Conservation (phyloP, 2,888 invertebrate species). For the Barypeithes pellucidus region DNA sequence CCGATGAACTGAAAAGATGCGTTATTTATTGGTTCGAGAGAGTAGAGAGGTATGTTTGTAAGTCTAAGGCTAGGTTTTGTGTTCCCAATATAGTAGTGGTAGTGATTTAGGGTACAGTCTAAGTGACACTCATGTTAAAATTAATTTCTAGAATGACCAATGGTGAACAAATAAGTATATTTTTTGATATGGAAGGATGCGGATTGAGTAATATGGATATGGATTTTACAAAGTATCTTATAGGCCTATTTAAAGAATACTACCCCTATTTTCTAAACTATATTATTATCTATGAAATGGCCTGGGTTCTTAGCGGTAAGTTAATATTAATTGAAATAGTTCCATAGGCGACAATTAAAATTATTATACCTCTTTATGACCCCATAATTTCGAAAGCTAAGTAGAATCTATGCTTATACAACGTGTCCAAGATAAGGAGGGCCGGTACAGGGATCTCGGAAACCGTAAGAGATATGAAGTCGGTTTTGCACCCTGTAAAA, state of each 20-base stretch:
- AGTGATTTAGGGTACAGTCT: no score
- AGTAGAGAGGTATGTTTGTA: slow-evolving; percentile 75
- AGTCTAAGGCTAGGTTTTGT: not conserved
- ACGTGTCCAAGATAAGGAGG: no score
- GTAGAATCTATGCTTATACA: no score
- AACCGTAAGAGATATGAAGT: no score
- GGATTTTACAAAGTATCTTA: slow-evolving; percentile 91
- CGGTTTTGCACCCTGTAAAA: no score
- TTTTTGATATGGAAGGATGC: slow-evolving; percentile 93
- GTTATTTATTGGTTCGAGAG: slow-evolving; percentile 92
- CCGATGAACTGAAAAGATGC: slow-evolving; percentile 84
- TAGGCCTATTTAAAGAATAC: slow-evolving; percentile 88
- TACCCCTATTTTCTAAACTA: slow-evolving; percentile 92
- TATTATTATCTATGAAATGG: slow-evolving; percentile 94
- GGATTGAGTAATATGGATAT: slow-evolving; percentile 92
- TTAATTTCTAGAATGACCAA: slow-evolving; percentile 70
- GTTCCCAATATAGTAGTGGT: no score
- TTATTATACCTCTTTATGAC: no score
- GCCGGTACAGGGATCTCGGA: no score
- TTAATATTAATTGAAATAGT: no score
- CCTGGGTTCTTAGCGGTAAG: slow-evolving; percentile 91
- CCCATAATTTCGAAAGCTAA: no score
- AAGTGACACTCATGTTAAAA: no score
- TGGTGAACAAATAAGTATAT: slow-evolving; percentile 84
- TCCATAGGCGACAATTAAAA: no score